Evolutionary conservation across 2,113 vertebrate genomes (phyloP).

Genomic region (Cercopithecus mona): DNA sequence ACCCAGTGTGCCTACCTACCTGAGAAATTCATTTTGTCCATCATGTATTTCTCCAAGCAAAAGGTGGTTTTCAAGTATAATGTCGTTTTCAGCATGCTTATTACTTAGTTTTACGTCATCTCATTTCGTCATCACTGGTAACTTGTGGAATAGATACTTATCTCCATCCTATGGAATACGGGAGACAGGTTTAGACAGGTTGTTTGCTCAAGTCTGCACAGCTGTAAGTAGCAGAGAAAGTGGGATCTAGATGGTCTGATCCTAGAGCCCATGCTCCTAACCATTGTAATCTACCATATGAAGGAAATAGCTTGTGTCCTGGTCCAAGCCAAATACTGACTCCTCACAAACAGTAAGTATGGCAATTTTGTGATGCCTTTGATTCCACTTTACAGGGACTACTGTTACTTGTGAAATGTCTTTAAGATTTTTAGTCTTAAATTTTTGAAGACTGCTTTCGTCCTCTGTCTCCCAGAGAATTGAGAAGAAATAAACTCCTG

Average conservation of each 20-base stretch:
- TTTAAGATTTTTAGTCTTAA: background rate
- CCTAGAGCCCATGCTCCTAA: background rate
- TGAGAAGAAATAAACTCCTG: background rate
- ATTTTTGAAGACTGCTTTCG: background rate
- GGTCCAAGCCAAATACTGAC: background rate
- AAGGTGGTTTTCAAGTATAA: background rate
- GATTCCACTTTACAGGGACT: background rate
- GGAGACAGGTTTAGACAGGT: background rate
- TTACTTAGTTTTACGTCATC: background rate
- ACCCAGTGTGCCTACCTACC: background rate
- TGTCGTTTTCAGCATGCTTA: background rate
- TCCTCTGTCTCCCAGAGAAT: background rate
- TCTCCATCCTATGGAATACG: background rate
- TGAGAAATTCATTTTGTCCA: background rate
- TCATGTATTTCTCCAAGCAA: background rate
- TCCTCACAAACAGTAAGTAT: background rate
- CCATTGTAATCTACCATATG: background rate
- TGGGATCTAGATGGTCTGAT: background rate
- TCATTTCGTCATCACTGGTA: background rate
- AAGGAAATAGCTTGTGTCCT: background rate
- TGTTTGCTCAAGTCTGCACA: background rate
- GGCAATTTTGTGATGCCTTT: background rate
- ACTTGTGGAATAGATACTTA: background rate
- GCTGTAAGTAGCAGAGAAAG: background rate
- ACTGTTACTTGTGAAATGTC: background rate